Evolutionary conservation across 2,888 invertebrate genomes (phyloP), one percentile per base, ranked within the genome.

Genomic region (Coenonympha arcania): DNA sequence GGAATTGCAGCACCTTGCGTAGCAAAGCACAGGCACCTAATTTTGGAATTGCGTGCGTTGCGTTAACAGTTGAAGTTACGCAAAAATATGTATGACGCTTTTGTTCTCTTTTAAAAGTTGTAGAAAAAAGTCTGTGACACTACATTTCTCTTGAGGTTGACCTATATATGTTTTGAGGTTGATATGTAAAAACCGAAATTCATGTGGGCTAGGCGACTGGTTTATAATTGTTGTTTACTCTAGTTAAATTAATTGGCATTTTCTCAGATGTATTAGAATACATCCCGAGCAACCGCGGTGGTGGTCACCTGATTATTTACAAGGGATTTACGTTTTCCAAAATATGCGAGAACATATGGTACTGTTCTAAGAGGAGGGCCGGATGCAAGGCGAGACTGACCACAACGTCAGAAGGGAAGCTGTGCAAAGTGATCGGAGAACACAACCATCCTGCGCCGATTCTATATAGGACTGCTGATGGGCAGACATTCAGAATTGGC

Each of bases 341-440:
- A 28, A 66, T 64, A 60, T 64, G 63, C 9, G 62, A 59, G 19
- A 58, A 54, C 4, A 20, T 24, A 6, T 73, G 70, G 70, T 70
- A 68, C 44, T 73, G 73, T 48, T 69, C 70, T 1, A 67, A 66
- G 48, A 66, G 60, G 31, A 42, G 43, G 8, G 16, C 48, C 0
- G 66, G 66, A 0, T 73, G 72, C 50, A 59, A 51, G 33, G 71
- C 65, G 1, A 58, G 43, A 16, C 54, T 73, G 13, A 11, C 4
- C 9, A 37, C 41, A 8, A 46, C 36, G 6, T 6, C 4, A 4
- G 46, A 51, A 9, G 37, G 50, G 8, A 46, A 53, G 18, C 57
- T 66, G 19, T n/a, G 60, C 1, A 6, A 48, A 1, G 57, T 58
- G 24, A 1, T 59, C 0, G 59, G 50, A 1, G 20, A 26, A 1